A percentile compares a stretch with the other conserved stretches of the same genome.
Conservation (phyloP, 2,797 vertebrate species). For the Cyprinodon diabolis region DNA sequence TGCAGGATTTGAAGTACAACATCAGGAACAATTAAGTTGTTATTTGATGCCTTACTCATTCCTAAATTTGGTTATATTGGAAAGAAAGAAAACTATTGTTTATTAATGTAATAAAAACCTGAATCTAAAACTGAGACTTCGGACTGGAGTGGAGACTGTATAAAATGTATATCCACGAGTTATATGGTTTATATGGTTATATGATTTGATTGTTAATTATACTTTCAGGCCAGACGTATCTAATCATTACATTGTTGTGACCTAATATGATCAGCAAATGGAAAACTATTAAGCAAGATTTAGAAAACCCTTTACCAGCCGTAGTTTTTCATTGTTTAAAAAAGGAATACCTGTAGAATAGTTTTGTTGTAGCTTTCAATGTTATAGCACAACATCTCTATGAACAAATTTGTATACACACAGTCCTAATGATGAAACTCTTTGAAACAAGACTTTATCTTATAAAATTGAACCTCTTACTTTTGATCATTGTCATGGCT, state of each 20-base stretch:
- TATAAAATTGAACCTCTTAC: slow-evolving; percentile 45
- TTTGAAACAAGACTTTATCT: slow-evolving; percentile 40
- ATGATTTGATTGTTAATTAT: not conserved
- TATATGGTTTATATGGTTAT: no score
- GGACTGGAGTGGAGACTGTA: no score
- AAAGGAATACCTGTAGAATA: not conserved
- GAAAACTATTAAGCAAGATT: not conserved
- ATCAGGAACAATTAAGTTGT: not conserved
- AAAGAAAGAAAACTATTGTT: not conserved
- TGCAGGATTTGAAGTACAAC: no score
- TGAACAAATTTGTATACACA: not conserved
- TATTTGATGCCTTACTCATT: not conserved
- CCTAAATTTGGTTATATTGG: not conserved
- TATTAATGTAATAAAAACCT: not conserved
- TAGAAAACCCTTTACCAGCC: not conserved
- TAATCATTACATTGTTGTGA: not conserved
- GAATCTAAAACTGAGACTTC: no score
- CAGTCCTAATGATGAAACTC: slow-evolving; percentile 58
- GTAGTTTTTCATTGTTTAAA: not conserved
- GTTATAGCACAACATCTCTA: not conserved
- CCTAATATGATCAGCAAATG: not conserved
- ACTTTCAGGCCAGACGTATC: not conserved
- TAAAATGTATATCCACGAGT: no score
- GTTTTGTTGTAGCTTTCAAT: not conserved
- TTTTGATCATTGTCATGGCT: slow-evolving; percentile 67